A percentile compares a stretch with the other conserved stretches of the same genome.
These are phyloP conservation scores for Rhyacophila evoluta DNA, from an alignment of 2,888 invertebrate species.

Conservation along the genomic window DNA sequence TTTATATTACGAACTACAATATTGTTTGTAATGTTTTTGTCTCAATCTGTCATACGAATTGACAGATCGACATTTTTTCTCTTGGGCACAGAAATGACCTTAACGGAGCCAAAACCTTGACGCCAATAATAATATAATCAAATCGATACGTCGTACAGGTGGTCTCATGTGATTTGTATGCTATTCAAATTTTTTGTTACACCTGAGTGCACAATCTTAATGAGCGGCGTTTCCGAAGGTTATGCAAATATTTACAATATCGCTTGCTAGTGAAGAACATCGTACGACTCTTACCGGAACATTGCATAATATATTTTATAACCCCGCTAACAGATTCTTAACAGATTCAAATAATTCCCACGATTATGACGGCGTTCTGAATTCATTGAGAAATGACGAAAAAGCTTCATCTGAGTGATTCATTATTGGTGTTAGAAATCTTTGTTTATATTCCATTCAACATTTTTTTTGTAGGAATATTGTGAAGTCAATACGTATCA, in stretches of 20 bases:
- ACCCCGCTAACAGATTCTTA: neutral
- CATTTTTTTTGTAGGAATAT: neutral
- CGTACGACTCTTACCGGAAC: neutral
- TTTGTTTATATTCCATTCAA: neutral
- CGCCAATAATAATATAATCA: neutral
- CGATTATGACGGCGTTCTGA: neutral
- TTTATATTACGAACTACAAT: neutral
- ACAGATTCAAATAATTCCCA: neutral
- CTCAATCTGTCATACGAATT: neutral
- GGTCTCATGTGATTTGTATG: neutral
- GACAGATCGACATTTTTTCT: neutral
- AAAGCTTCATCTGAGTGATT: neutral
- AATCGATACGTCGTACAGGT: slow-evolving; percentile 8
- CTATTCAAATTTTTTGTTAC: slow-evolving; percentile 18
- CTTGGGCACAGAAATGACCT: neutral
- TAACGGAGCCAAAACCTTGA: neutral
- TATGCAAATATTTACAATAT: neutral
- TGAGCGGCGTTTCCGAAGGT: neutral
- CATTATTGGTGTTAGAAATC: neutral
- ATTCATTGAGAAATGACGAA: neutral
- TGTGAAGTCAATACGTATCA: too few relatives aligned
- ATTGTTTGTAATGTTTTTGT: neutral
- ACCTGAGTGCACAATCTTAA: slow-evolving; percentile 9
- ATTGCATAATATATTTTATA: neutral
- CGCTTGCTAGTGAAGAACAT: neutral